Conservation (phyloP, 1,140 invertebrate genomes). For the Aphelinus certus region DNA sequence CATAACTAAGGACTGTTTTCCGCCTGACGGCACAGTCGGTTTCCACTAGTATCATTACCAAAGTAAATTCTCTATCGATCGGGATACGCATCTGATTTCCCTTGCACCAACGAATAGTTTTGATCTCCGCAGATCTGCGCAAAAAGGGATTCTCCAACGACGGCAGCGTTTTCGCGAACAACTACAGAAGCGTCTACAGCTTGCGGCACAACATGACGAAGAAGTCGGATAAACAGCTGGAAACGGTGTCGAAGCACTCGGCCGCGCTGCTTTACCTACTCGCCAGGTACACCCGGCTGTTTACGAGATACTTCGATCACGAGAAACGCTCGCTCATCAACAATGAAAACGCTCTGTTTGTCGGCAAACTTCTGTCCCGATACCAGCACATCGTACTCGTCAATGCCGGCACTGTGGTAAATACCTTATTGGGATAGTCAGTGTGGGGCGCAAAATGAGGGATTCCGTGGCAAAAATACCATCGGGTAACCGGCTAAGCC, state of each 20-base stretch:
- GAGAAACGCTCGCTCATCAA: not conserved
- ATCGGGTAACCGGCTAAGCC: too few relatives aligned
- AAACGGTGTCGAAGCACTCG: slow-evolving; percentile 5
- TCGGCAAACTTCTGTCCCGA: slow-evolving; percentile 29
- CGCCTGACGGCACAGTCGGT: too few relatives aligned
- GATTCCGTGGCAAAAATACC: too few relatives aligned
- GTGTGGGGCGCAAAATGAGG: too few relatives aligned
- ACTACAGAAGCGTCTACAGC: slow-evolving; percentile 22
- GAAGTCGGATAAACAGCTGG: not conserved
- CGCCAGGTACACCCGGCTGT: slow-evolving; percentile 24
- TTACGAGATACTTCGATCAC: slow-evolving; percentile 20
- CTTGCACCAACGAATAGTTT: not conserved
- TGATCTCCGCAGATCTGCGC: not conserved
- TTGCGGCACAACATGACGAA: not conserved
- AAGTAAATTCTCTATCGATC: too few relatives aligned
- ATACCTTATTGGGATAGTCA: too few relatives aligned
- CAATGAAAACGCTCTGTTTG: slow-evolving; percentile 28
- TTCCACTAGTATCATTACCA: too few relatives aligned
- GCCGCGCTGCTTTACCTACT: slow-evolving; percentile 25
- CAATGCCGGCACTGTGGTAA: slow-evolving; percentile 1
- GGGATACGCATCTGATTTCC: too few relatives aligned
- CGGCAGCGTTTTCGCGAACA: slow-evolving; percentile 2
- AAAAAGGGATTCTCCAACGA: slow-evolving; percentile 19
- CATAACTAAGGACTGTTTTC: too few relatives aligned
- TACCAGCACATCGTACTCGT: slow-evolving; percentile 27